These are phyloP conservation scores for Anguilla japonica DNA, from an alignment of 2,113 vertebrate genomes.

Conservation along the genomic window DNA sequence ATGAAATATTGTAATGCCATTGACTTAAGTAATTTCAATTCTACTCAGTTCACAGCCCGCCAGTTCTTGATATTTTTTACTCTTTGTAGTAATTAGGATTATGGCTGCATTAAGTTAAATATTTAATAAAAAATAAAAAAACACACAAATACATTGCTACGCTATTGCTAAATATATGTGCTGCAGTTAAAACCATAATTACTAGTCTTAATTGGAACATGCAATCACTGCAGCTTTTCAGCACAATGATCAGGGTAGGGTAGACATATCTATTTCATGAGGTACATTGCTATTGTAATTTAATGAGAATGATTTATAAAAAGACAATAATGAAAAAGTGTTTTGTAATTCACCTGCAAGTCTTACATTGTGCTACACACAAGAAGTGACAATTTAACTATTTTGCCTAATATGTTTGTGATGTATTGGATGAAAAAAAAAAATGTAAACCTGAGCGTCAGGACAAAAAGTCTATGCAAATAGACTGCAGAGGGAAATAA, in stretches of 20 bases:
- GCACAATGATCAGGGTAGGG: not conserved
- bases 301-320: not conserved
- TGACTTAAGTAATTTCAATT: no score
- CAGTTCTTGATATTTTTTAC: not conserved
- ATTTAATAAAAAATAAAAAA: not conserved
- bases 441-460: no score
- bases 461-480: no score
- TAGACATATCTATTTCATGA: not conserved
- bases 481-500: no score
- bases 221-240: not conserved
- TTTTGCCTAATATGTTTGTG: no score
- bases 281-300: not conserved
- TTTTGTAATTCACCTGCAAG: no score
- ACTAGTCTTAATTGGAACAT: not conserved
- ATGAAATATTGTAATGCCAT: no score
- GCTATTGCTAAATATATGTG: not conserved
- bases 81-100: not conserved
- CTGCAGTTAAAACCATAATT: not conserved
- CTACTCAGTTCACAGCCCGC: not conserved
- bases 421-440: no score
- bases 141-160: not conserved
- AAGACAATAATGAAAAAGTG: not conserved
- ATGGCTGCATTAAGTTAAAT: not conserved
- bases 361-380: no score
- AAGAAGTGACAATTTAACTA: no score